These are phyloP conservation scores for Acheta domesticus DNA, from an alignment of 2,888 invertebrate species.

Conservation along the genomic window DNA sequence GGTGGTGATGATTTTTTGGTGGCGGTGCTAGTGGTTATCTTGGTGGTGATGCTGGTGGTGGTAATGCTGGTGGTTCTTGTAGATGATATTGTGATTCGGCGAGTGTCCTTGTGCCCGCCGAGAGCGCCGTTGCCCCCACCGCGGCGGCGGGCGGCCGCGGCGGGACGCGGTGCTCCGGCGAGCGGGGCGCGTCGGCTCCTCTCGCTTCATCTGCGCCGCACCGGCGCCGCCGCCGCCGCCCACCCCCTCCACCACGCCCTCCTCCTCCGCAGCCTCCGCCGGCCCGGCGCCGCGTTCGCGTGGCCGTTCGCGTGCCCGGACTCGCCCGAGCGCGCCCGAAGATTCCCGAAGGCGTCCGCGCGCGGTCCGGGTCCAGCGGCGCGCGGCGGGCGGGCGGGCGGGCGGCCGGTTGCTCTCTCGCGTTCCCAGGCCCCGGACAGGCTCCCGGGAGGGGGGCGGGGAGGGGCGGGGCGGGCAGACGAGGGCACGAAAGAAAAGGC, in stretches of 20 bases:
- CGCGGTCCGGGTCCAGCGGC: background rate
- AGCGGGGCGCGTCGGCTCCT: background rate
- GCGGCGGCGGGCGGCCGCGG: no score
- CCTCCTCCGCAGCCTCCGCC: background rate
- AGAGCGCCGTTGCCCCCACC: no score
- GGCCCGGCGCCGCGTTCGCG: conserved; percentile 29
- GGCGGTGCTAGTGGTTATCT: no score
- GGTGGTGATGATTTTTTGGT: no score
- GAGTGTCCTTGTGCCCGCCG: no score
- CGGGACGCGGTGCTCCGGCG: background rate
- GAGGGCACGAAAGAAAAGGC: conserved; percentile 30
- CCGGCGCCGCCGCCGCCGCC: background rate
- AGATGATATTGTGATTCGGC: no score
- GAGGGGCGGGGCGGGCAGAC: conserved; percentile 23
- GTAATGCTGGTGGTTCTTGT: background rate
- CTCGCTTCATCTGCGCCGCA: background rate
- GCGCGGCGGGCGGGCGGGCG: background rate
- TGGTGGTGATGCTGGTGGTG: no score
- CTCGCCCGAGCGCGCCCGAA: conserved; percentile 33
- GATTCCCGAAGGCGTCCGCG: conserved; percentile 3
- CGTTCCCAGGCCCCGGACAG: conserved; percentile 34
- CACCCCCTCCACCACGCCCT: background rate
- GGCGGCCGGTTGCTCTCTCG: conserved; percentile 25
- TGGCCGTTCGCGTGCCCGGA: conserved; percentile 38
- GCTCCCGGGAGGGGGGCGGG: conserved; percentile 23